phyloP scores from a whole-genome alignment of 2,888 invertebrate genomes.

The Lampropteryx suffumata region DNA sequence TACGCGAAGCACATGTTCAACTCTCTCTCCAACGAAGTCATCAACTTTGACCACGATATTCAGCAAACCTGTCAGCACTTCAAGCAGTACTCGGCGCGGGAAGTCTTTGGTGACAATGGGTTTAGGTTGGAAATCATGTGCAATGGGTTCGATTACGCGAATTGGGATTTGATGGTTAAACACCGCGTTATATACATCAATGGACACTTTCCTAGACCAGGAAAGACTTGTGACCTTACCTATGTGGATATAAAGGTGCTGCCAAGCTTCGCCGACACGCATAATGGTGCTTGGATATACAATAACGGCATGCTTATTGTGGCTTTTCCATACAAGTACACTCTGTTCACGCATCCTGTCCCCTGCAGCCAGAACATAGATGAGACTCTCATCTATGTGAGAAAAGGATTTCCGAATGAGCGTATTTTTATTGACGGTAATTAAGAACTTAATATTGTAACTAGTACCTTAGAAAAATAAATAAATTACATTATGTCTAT shows the following conservation, averaged over 20 bases:
- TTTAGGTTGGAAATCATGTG: conserved; percentile 15
- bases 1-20: conserved; percentile 22
- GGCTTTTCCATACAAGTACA: conserved; percentile 20
- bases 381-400: conserved; percentile 13
- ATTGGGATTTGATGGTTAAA: conserved; percentile 18
- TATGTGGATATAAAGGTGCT: conserved; percentile 26
- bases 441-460: too few species aligned
- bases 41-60: conserved; percentile 23
- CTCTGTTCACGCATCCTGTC: not conserved
- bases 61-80: conserved; percentile 31
- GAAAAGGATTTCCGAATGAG: conserved; percentile 17
- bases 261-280: conserved; percentile 23
- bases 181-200: conserved; percentile 25
- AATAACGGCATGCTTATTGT: conserved; percentile 12
- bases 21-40: conserved; percentile 23
- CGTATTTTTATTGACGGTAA: conserved; percentile 11
- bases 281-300: conserved; percentile 15
- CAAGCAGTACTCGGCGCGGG: conserved; percentile 13
- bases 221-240: conserved; percentile 22
- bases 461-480: too few species aligned
- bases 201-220: conserved; percentile 14
- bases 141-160: not conserved
- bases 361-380: conserved; percentile 20
- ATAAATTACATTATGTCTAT: too few species aligned
- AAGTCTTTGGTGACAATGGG: conserved; percentile 17